Evolutionary conservation across 2,888 invertebrate species (phyloP).

Genomic region (Hirtodrosophila confusa): DNA sequence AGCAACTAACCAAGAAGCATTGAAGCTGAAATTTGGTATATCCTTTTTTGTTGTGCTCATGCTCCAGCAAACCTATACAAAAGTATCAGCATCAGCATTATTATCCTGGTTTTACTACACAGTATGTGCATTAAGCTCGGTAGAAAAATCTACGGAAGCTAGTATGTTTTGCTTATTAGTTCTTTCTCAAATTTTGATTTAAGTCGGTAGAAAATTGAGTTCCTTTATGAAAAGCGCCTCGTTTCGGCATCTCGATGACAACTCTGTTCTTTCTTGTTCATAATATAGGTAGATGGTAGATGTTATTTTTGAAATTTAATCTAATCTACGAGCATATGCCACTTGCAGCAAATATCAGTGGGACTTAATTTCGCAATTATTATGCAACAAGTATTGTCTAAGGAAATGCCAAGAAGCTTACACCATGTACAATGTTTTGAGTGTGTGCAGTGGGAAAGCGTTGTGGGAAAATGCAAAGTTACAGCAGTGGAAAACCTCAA

Average conservation of each 20-base stretch:
- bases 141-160: no score
- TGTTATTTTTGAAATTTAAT: no score
- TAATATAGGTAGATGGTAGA: no score
- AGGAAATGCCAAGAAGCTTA: constrained; percentile 32
- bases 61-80: background rate
- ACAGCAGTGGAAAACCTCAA: constrained; percentile 31
- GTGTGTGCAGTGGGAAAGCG: constrained; percentile 29
- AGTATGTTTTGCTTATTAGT: no score
- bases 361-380: constrained; percentile 38
- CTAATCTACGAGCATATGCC: no score
- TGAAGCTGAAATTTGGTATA: background rate
- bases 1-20: no score
- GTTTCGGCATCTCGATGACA: no score
- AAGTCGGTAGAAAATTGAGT: no score
- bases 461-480: constrained; percentile 56
- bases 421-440: constrained; percentile 9
- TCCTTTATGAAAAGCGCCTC: no score
- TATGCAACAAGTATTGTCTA: constrained; percentile 73
- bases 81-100: background rate
- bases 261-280: no score
- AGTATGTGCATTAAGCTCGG: no score
- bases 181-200: no score
- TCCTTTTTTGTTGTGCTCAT: background rate
- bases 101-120: background rate
- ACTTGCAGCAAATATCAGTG: constrained; percentile 8